Base-by-base conservation (phyloP, 2,113 vertebrate genomes). In the Plecturocebus donacophilus region DNA sequence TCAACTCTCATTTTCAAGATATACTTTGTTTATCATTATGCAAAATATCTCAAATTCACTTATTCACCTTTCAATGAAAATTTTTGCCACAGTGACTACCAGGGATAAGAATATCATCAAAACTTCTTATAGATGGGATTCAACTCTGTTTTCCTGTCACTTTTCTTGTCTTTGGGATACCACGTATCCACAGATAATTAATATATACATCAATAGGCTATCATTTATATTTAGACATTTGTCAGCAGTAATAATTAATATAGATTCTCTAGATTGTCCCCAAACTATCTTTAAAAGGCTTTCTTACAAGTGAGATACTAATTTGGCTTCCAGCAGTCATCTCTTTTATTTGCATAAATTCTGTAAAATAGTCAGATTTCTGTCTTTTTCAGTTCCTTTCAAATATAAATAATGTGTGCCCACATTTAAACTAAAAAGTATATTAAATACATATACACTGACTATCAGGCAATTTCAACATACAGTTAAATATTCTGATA, bases 191-290 rank as follows among this genome's bases (percentile, higher is more conserved):
- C 52, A 96, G 91, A 80, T 52, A 12, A 68, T 73, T 25, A 94
- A 61, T 66, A 32, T 0, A 75, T 6, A 84, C 2, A 88, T 81
- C 47, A 88, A 23, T 8, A 92, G 16, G 1, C 32, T 73, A 83
- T 90, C 25, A 81, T 64, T 85, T 80, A 85, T 76, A 93, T 66
- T 88, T 96, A 66, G 40, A 88, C 27, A 82, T 14, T 93, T 94
- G 27, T 16, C 35, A 75, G 56, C 2, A 82, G 27, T 25, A 89
- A 49, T 3, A 86, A 49, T 85, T 88, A 94, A 87, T 54, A 75
- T 84, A 81, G 1, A 73, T 84, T 90, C 13, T 87, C 17, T 56
- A 73, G 8, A 49, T 81, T 90, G 40, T 64, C 19, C 35, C 80
- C 19, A 80, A 94, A 45, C 23, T 16, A 4, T 49, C 77, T 88